These are phyloP conservation scores for Lethenteron reissneri DNA, from an alignment of 2,113 vertebrate genomes.

Conservation along the genomic window DNA sequence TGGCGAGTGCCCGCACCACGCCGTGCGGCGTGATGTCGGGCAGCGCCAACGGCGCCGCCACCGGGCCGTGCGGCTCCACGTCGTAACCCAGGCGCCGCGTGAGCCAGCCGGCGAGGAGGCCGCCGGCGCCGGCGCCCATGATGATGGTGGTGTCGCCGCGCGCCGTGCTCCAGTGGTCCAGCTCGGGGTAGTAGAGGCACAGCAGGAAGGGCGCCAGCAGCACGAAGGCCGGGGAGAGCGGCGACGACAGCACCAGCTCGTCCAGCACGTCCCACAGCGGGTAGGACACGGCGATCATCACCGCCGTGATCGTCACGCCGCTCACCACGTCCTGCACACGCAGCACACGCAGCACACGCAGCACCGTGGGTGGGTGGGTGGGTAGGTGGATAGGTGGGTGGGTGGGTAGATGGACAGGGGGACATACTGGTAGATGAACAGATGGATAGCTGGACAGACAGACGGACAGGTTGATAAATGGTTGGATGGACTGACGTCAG, in stretches of 20 bases:
- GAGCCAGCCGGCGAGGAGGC: conserved; percentile 53
- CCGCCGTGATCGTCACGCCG: conserved; percentile 33
- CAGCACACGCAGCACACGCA: neutral
- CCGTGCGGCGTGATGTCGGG: conserved; percentile 13
- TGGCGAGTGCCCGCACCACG: conserved; percentile 14
- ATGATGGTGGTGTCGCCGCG: conserved; percentile 70
- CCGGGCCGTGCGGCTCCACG: conserved; percentile 18
- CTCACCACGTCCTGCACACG: conserved; percentile 56
- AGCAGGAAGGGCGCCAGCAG: conserved; percentile 35
- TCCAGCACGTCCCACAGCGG: conserved; percentile 54
- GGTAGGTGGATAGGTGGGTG: neutral
- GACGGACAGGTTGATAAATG: neutral
- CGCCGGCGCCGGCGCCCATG: conserved; percentile 37
- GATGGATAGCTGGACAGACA: neutral
- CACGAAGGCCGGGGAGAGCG: conserved; percentile 32
- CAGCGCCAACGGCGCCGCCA: conserved; percentile 23
- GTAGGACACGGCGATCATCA: conserved; percentile 32
- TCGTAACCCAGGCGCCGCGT: conserved; percentile 26
- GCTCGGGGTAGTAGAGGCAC: conserved; percentile 54
- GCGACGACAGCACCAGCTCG: conserved; percentile 35
- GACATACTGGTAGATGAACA: neutral
- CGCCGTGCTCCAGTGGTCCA: conserved; percentile 64
- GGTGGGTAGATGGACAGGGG: neutral
- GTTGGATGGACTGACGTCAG: neutral
- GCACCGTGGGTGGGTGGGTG: neutral